phyloP scores from a whole-genome alignment of 2,888 invertebrate species.

The Agrochola lota region DNA sequence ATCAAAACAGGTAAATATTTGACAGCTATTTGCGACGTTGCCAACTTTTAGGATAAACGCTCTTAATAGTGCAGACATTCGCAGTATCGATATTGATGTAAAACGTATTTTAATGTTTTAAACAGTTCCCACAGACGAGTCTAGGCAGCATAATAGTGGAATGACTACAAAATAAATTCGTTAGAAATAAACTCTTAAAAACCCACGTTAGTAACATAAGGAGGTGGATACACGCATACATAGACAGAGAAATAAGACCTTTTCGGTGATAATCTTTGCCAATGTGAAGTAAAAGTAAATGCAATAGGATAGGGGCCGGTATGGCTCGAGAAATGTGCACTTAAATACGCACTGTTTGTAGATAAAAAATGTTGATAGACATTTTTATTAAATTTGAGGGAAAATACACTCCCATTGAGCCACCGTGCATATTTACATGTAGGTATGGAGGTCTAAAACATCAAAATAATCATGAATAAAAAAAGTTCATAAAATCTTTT shows the following conservation, averaged over 20 bases:
- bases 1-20: too few species aligned
- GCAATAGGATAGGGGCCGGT: conserved; percentile 64
- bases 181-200: conserved; percentile 56
- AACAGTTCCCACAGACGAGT: conserved; percentile 28
- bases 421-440: too few species aligned
- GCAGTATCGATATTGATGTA: not conserved
- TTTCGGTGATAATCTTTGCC: conserved; percentile 26
- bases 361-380: conserved; percentile 18
- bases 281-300: conserved; percentile 67
- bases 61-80: not conserved
- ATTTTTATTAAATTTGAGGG: not conserved
- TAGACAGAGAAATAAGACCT: conserved; percentile 34
- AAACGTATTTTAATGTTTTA: not conserved
- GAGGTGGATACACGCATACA: conserved; percentile 44
- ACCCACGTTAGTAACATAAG: conserved; percentile 50
- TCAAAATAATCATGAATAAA: too few species aligned
- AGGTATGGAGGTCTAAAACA: too few species aligned
- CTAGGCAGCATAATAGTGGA: conserved; percentile 50
- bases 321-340: conserved; percentile 66
- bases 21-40: too few species aligned
- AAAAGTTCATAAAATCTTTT: too few species aligned
- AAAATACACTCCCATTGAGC: too few species aligned
- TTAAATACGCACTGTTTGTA: conserved; percentile 60
- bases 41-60: too few species aligned
- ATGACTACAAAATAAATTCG: conserved; percentile 55